phyloP scores from a whole-genome alignment of 2,797 vertebrate genomes.

The Pteropus rufus region DNA sequence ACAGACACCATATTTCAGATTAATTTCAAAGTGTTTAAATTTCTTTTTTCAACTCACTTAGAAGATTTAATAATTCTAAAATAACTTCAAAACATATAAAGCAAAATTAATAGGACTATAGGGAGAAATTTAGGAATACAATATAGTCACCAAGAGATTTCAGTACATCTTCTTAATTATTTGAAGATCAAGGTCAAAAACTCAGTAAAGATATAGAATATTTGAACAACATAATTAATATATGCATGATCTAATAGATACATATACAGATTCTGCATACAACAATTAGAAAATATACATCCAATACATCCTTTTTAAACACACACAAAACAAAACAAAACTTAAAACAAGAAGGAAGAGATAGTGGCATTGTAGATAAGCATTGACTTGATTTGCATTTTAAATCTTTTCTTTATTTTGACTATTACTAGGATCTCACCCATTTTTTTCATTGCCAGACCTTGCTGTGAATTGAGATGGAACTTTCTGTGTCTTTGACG shows the following conservation, averaged over 20 bases:
- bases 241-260: not conserved
- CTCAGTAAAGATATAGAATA: not conserved
- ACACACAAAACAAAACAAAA: not conserved
- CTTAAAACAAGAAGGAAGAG: not conserved
- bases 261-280: not conserved
- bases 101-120: not conserved
- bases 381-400: slow-evolving; percentile 4
- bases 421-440: not conserved
- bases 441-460: slow-evolving; percentile 21
- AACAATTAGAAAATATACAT: not conserved
- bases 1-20: slow-evolving; percentile 10
- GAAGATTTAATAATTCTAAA: slow-evolving; percentile 35
- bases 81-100: not conserved
- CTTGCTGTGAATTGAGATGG: not conserved
- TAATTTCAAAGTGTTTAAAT: slow-evolving; percentile 5
- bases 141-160: not conserved
- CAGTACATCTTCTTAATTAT: not conserved
- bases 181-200: not conserved
- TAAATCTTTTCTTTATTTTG: not conserved
- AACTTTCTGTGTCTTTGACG: slow-evolving; percentile 33
- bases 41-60: not conserved
- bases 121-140: not conserved
- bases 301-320: not conserved
- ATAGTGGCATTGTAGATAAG: not conserved
- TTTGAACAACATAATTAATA: not conserved